These are phyloP conservation scores for Pavo muticus DNA, from an alignment of 2,113 vertebrate genomes.

Conservation along the genomic window DNA sequence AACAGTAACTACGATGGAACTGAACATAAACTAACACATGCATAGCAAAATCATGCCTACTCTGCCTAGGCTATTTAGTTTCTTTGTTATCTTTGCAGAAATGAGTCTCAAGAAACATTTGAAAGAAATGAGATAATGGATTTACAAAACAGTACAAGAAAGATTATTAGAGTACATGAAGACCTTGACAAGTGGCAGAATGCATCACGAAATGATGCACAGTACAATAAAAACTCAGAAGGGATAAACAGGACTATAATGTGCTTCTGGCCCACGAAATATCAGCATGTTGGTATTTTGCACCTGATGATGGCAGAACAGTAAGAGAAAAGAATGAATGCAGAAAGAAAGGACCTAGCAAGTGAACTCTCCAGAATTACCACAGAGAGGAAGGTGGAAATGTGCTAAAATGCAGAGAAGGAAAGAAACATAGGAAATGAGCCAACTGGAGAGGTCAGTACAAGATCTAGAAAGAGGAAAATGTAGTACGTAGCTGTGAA, in stretches of 20 bases:
- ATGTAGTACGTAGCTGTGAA: background rate
- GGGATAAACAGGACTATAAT: background rate
- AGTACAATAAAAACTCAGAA: background rate
- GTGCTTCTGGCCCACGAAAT: background rate
- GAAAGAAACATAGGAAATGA: slow-evolving; percentile 6
- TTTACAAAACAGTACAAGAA: background rate
- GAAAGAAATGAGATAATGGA: background rate
- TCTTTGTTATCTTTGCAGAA: background rate
- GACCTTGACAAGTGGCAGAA: background rate
- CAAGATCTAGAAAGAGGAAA: background rate
- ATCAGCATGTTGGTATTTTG: background rate
- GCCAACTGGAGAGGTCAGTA: background rate
- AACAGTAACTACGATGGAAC: background rate
- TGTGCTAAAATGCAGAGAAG: background rate
- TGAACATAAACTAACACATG: background rate
- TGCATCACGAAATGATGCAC: background rate
- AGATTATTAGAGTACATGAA: background rate
- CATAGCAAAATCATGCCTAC: background rate
- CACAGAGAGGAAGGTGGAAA: background rate
- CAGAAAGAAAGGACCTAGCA: background rate
- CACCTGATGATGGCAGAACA: background rate
- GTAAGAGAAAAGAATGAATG: background rate
- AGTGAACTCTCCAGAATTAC: background rate
- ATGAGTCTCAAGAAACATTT: background rate
- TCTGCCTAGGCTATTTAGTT: background rate